Conservation (phyloP, 2,888 invertebrate species). For the Melanophora roralis region DNA sequence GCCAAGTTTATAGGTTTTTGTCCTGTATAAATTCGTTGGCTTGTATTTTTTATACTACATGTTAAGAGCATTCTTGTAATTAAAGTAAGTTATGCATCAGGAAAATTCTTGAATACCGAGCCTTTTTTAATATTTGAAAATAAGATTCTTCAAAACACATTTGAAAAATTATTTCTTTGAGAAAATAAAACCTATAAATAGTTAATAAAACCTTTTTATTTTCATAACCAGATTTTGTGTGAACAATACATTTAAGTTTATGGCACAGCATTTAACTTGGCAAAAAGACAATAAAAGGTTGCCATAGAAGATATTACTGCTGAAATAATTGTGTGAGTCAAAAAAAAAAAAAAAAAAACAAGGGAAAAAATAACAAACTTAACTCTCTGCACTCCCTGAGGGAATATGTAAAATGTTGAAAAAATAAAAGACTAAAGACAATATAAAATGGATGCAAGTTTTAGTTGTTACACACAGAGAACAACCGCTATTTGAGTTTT, state of each 20-base stretch:
- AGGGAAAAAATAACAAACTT: conserved; percentile 35
- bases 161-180: too few relatives aligned
- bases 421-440: conserved; percentile 53
- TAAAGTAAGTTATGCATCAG: too few relatives aligned
- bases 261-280: conserved; percentile 36
- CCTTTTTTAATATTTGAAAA: too few relatives aligned
- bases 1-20: too few relatives aligned
- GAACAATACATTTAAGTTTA: background rate
- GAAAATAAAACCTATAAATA: too few relatives aligned
- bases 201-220: too few relatives aligned
- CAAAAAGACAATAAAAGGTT: conserved; percentile 37
- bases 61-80: too few relatives aligned
- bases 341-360: conserved; percentile 19
- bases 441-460: conserved; percentile 3
- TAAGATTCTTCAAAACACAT: too few relatives aligned
- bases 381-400: conserved; percentile 59
- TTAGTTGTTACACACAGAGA: background rate
- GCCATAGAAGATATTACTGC: conserved; percentile 16
- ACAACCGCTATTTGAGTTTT: too few relatives aligned
- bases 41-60: too few relatives aligned
- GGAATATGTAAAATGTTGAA: conserved; percentile 55
- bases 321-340: conserved; percentile 25
- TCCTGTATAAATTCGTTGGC: too few relatives aligned
- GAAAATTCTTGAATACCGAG: too few relatives aligned
- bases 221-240: conserved; percentile 6